Percentiles rank a stretch among this genome's conserved stretches.
Conservation (phyloP, 2,113 vertebrate genomes). For the Eleginops maclovinus region DNA sequence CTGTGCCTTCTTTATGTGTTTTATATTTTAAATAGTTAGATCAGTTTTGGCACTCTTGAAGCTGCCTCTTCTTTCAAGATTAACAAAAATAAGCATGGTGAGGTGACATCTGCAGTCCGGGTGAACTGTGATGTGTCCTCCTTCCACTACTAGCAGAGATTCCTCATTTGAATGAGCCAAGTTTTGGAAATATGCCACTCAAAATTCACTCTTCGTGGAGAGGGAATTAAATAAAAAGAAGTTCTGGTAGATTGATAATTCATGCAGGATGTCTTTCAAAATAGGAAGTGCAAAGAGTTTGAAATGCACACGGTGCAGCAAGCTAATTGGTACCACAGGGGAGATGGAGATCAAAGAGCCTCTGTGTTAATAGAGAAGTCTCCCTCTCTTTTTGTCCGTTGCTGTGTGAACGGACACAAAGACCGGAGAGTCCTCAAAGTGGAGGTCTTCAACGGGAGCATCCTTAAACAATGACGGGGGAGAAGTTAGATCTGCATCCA, state of each 20-base stretch:
- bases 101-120: conserved; percentile 5
- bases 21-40: conserved; percentile 31
- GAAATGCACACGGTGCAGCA: conserved; percentile 68
- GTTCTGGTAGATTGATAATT: conserved; percentile 62
- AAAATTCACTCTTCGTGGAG: conserved; percentile 32
- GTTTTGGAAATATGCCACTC: conserved; percentile 22
- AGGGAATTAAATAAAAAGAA: conserved; percentile 44
- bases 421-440: conserved; percentile 48
- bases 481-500: not conserved
- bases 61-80: conserved; percentile 33
- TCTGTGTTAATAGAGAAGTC: conserved; percentile 63
- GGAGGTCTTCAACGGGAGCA: conserved; percentile 39
- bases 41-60: conserved; percentile 22
- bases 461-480: not conserved
- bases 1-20: conserved; percentile 28
- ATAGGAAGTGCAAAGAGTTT: conserved; percentile 57
- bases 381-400: conserved; percentile 42
- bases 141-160: not conserved
- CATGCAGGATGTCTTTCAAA: conserved; percentile 65
- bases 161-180: conserved; percentile 19
- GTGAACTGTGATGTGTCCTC: not conserved
- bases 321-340: conserved; percentile 74
- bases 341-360: conserved; percentile 73
- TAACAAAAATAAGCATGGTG: conserved; percentile 5
- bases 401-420: conserved; percentile 46